A percentile compares a stretch with the other conserved stretches of the same genome.
Conservation (phyloP, 2,888 invertebrate species). For the Pachliopta kotzebuea region DNA sequence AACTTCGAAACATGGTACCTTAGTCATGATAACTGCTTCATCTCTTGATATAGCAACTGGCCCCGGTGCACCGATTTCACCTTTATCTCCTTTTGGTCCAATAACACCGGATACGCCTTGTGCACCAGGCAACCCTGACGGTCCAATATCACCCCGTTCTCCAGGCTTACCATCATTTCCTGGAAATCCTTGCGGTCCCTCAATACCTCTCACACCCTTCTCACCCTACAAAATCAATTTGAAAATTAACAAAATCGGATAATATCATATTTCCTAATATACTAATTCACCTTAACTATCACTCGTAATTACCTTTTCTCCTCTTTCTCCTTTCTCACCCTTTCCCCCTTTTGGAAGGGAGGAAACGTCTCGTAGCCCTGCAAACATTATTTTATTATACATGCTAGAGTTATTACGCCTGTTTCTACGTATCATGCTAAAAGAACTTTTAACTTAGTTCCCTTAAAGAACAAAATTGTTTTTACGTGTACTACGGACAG, state of each 20-base stretch:
- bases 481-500: constrained; percentile 12
- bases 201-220: constrained; percentile 84
- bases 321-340: constrained; percentile 57
- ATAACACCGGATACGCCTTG: constrained; percentile 84
- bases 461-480: constrained; percentile 16
- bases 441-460: constrained; percentile 4
- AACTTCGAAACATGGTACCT: constrained; percentile 46
- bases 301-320: constrained; percentile 68
- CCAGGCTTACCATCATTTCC: constrained; percentile 84
- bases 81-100: constrained; percentile 86
- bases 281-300: constrained; percentile 30
- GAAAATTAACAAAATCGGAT: too few species aligned
- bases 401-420: constrained; percentile 16
- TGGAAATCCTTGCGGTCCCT: constrained; percentile 83
- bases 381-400: constrained; percentile 40
- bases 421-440: not conserved
- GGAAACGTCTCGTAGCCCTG: constrained; percentile 54
- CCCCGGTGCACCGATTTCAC: constrained; percentile 86
- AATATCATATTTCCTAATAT: constrained; percentile 3
- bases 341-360: constrained; percentile 46
- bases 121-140: constrained; percentile 84
- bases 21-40: constrained; percentile 81
- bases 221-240: constrained; percentile 77
- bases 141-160: constrained; percentile 85
- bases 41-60: constrained; percentile 81